A percentile compares a stretch with the other conserved stretches of the same genome.
Evolutionary conservation across 2,888 invertebrate species (phyloP).

Genomic region (Flabesymbios commensalis): DNA sequence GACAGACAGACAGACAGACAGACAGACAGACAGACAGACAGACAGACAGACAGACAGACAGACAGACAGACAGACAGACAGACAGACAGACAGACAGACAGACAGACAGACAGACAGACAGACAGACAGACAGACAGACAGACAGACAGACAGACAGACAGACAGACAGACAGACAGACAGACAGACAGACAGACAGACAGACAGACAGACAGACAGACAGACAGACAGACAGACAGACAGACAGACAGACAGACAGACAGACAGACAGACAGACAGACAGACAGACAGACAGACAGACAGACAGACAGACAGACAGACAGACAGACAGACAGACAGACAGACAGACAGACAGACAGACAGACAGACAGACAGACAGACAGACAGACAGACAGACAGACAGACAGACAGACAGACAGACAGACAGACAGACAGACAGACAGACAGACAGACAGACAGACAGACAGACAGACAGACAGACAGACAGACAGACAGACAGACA

Average conservation of each 20-base stretch:
- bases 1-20: slow-evolving; percentile 1
- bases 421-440: slow-evolving; percentile 1
- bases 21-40: slow-evolving; percentile 1
- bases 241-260: slow-evolving; percentile 1
- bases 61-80: slow-evolving; percentile 1
- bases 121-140: slow-evolving; percentile 6
- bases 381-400: slow-evolving; percentile 1
- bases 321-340: slow-evolving; percentile 7
- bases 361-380: slow-evolving; percentile 1
- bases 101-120: slow-evolving; percentile 5
- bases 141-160: slow-evolving; percentile 7
- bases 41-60: slow-evolving; percentile 1
- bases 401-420: slow-evolving; percentile 1
- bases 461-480: slow-evolving; percentile 5
- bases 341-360: slow-evolving; percentile 1
- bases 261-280: slow-evolving; percentile 3
- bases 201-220: slow-evolving; percentile 1
- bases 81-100: slow-evolving; percentile 3
- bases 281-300: slow-evolving; percentile 5
- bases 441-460: slow-evolving; percentile 3
- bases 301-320: slow-evolving; percentile 6
- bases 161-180: slow-evolving; percentile 1
- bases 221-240: slow-evolving; percentile 1
- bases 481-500: slow-evolving; percentile 6
- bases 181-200: slow-evolving; percentile 1